Percentiles rank a stretch among this genome's conserved stretches.
Evolutionary conservation across 2,113 vertebrate species (phyloP).

Genomic region (Tyrannus savana): DNA sequence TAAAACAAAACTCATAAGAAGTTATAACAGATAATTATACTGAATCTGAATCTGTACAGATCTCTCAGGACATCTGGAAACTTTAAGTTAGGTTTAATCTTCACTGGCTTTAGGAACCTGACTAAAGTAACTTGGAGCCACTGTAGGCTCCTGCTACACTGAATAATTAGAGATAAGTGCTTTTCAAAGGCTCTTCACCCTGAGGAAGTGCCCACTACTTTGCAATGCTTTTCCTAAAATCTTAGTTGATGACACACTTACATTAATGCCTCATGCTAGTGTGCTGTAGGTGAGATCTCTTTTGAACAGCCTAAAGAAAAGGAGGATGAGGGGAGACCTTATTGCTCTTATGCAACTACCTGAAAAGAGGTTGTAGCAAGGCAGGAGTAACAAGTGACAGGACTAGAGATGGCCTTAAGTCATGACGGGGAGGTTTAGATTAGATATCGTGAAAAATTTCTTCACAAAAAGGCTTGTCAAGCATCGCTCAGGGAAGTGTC

Average conservation of each 20-base stretch:
- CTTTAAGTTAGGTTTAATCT: background rate
- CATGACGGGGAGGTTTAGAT: background rate
- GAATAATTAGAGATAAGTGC: background rate
- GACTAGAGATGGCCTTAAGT: background rate
- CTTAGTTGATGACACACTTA: background rate
- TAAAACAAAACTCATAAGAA: background rate
- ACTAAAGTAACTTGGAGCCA: background rate
- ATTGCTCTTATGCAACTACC: background rate
- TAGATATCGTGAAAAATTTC: background rate
- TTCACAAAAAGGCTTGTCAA: background rate
- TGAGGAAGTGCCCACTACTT: background rate
- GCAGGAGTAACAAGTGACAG: background rate
- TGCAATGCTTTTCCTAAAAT: background rate
- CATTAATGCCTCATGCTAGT: background rate
- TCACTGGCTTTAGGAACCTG: background rate
- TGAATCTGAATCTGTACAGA: background rate
- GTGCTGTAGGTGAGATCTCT: background rate
- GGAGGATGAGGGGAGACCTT: too few species aligned
- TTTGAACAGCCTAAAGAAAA: background rate
- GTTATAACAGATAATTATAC: background rate
- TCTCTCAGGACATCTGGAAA: background rate
- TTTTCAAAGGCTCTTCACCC: background rate
- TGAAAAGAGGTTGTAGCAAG: fast-evolving
- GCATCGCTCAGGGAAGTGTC: background rate
- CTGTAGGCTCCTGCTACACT: background rate